These are phyloP conservation scores for Phyto melanocephala DNA, from an alignment of 2,888 invertebrate species.

Conservation along the genomic window DNA sequence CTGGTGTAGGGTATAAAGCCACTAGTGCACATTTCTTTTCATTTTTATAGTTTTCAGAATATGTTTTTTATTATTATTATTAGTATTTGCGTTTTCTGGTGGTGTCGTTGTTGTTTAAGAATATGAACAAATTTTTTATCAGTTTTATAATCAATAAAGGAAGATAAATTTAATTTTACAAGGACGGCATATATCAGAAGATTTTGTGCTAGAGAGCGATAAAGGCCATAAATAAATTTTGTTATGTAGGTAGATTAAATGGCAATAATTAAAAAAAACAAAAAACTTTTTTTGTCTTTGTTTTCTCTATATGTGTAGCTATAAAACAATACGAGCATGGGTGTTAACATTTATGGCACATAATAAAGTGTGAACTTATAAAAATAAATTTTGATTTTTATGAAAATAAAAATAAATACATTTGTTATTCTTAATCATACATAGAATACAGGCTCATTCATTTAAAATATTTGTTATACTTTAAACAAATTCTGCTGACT, in stretches of 20 bases:
- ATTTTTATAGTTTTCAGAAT: constrained; percentile 30
- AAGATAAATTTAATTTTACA: constrained; percentile 55
- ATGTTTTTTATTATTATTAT: neutral
- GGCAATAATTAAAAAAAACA: constrained; percentile 32
- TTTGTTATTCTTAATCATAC: neutral
- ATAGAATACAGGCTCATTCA: too few relatives aligned
- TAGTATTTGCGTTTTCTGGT: too few relatives aligned
- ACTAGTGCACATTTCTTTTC: constrained; percentile 7
- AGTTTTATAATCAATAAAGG: constrained; percentile 54
- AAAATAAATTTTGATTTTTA: too few relatives aligned
- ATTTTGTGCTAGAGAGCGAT: neutral
- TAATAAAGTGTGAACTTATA: too few relatives aligned
- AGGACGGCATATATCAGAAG: constrained; percentile 36
- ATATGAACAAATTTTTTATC: constrained; percentile 30
- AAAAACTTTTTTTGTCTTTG: neutral
- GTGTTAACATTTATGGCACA: too few relatives aligned
- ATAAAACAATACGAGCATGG: neutral
- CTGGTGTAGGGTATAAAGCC: too few relatives aligned
- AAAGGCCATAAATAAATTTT: neutral
- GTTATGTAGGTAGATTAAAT: constrained; percentile 34
- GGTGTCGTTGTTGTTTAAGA: neutral
- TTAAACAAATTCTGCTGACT: too few relatives aligned
- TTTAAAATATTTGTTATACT: too few relatives aligned
- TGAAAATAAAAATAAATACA: too few relatives aligned
- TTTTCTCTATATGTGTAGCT: neutral